These are phyloP conservation scores for Orycteropus afer DNA, from an alignment of 2,113 vertebrate genomes.

Conservation along the genomic window DNA sequence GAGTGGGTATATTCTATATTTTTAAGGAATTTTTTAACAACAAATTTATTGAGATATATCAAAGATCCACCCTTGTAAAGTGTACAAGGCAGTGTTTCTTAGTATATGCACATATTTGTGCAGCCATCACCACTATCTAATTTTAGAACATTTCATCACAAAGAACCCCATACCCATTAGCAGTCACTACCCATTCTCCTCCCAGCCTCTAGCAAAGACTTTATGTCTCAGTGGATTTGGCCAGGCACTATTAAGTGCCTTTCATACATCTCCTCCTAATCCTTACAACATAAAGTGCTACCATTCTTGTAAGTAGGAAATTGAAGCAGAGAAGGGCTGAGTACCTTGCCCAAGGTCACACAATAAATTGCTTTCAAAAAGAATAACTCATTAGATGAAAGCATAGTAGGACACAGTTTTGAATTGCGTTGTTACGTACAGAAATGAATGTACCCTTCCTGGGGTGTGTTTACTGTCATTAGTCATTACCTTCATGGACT, in stretches of 20 bases:
- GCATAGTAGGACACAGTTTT: not conserved
- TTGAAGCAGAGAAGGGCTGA: constrained; percentile 19
- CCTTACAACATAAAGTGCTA: not conserved
- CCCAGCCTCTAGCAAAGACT: not conserved
- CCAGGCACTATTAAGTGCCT: not conserved
- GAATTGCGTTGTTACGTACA: constrained; percentile 23
- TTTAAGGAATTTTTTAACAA: constrained; percentile 55
- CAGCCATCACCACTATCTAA: not conserved
- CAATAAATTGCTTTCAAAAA: constrained; percentile 36
- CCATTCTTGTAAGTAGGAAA: constrained; percentile 50
- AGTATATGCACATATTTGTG: not conserved
- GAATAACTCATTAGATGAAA: constrained; percentile 44
- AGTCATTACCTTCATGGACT: not conserved
- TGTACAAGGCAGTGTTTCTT: constrained; percentile 35
- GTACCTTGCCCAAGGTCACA: not conserved
- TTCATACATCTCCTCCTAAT: not conserved
- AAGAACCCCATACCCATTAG: not conserved
- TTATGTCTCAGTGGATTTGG: not conserved
- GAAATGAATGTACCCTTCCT: not conserved
- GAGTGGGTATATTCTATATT: constrained; percentile 70
- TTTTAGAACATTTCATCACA: constrained; percentile 35
- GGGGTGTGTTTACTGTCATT: not conserved
- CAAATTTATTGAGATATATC: constrained; percentile 53
- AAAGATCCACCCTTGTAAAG: constrained; percentile 54
- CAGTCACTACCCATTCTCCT: not conserved